These are phyloP conservation scores for Myotis davidii DNA, from an alignment of 2,113 vertebrate species.

Conservation along the genomic window DNA sequence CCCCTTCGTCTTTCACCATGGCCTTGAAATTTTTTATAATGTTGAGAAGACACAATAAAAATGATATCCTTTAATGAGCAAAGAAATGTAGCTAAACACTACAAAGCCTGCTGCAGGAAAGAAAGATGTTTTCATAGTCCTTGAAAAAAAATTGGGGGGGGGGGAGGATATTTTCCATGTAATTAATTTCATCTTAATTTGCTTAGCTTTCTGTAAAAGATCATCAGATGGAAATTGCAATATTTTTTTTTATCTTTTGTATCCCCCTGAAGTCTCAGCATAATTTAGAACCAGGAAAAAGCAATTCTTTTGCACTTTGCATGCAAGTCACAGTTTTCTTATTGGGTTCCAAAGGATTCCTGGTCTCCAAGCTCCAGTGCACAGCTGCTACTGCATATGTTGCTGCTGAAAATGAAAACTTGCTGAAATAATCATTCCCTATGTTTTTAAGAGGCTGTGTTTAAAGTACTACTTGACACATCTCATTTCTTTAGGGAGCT, in stretches of 20 bases:
- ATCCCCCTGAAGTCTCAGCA: constrained; percentile 74
- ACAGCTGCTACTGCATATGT: constrained; percentile 83
- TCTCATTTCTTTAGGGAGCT: constrained; percentile 78
- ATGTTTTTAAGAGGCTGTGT: constrained; percentile 73
- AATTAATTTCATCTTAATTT: constrained; percentile 69
- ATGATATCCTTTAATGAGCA: constrained; percentile 32
- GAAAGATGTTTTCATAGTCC: constrained; percentile 15
- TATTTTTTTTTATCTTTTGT: constrained; percentile 73
- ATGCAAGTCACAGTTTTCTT: constrained; percentile 81
- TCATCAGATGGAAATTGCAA: constrained; percentile 23
- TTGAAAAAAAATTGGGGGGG: background rate
- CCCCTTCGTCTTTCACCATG: constrained; percentile 71
- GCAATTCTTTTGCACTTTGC: constrained; percentile 67
- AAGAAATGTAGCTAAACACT: background rate
- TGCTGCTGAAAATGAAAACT: constrained; percentile 83
- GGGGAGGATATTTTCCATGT: background rate
- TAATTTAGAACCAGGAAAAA: constrained; percentile 73
- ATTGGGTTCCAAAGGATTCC: constrained; percentile 71
- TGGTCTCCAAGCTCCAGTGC: constrained; percentile 75
- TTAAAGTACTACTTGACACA: constrained; percentile 75
- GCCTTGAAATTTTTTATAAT: constrained; percentile 65
- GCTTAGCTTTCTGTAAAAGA: constrained; percentile 51
- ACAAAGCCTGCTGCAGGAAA: background rate
- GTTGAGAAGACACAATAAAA: constrained; percentile 64
- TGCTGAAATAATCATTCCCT: constrained; percentile 83